Evolutionary conservation across 2,888 invertebrate genomes (phyloP).

Genomic region (Ryuthela nishihirai): DNA sequence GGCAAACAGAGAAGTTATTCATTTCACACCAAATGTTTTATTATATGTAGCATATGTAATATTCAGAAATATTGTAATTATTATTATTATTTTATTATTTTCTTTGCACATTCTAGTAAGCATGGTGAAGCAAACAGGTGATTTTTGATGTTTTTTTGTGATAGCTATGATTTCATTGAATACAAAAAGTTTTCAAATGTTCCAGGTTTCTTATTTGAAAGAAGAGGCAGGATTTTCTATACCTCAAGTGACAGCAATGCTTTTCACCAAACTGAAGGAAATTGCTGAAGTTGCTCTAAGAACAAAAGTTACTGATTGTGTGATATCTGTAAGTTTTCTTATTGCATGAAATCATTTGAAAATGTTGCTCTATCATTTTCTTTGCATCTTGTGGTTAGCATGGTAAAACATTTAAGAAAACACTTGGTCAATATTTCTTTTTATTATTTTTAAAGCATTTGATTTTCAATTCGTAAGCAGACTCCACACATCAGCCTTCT

Average conservation of each 20-base stretch:
- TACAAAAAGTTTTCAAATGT: too few species aligned
- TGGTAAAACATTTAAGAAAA: background rate
- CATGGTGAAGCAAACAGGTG: too few species aligned
- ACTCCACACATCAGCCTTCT: too few species aligned
- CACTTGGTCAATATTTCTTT: background rate
- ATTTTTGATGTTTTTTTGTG: too few species aligned
- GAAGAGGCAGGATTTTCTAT: constrained; percentile 80
- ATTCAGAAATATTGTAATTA: too few species aligned
- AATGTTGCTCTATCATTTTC: background rate
- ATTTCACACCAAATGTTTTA: too few species aligned
- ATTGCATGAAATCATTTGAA: background rate
- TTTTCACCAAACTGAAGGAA: constrained; percentile 93
- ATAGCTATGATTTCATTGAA: too few species aligned
- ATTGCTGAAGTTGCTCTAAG: constrained; percentile 79
- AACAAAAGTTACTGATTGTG: constrained; percentile 89
- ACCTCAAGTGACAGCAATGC: constrained; percentile 94
- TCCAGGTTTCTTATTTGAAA: constrained; percentile 72
- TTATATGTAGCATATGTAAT: too few species aligned
- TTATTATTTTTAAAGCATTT: background rate
- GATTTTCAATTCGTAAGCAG: too few species aligned
- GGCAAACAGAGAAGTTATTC: too few species aligned
- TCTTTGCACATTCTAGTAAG: too few species aligned
- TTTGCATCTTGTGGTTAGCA: background rate
- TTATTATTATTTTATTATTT: too few species aligned
- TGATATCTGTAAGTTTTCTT: constrained; percentile 68